These are phyloP conservation scores for Sturnus vulgaris DNA, from an alignment of 2,113 vertebrate genomes.

Conservation along the genomic window DNA sequence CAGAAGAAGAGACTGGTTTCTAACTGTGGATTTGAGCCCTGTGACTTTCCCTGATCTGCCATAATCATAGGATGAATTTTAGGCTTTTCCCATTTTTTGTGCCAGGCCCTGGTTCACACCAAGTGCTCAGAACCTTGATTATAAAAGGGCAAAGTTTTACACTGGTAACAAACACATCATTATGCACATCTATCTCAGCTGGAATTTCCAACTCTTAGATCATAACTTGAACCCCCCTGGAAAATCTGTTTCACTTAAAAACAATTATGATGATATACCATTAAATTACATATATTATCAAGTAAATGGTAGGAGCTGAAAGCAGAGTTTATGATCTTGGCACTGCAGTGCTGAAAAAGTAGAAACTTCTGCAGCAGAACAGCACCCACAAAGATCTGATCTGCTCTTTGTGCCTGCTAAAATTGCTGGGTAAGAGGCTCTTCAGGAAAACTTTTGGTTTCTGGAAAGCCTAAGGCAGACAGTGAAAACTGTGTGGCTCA, in stretches of 20 bases:
- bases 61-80: not conserved
- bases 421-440: not conserved
- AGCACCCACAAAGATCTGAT: not conserved
- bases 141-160: not conserved
- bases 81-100: not conserved
- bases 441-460: not conserved
- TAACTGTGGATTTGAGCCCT: not conserved
- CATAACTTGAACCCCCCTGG: not conserved
- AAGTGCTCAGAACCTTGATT: not conserved
- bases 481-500: not conserved
- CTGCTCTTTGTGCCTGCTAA: not conserved
- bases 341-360: not conserved
- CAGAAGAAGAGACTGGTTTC: not conserved
- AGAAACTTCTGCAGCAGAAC: not conserved
- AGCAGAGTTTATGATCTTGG: not conserved
- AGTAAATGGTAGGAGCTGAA: not conserved
- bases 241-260: conserved; percentile 7
- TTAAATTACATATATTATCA: not conserved
- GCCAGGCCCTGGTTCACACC: not conserved
- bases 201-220: not conserved
- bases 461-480: not conserved
- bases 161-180: not conserved
- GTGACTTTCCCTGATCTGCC: not conserved
- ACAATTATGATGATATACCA: not conserved
- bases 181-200: not conserved